phyloP scores from a whole-genome alignment of 2,113 vertebrate genomes.

The Capreolus pygargus region DNA sequence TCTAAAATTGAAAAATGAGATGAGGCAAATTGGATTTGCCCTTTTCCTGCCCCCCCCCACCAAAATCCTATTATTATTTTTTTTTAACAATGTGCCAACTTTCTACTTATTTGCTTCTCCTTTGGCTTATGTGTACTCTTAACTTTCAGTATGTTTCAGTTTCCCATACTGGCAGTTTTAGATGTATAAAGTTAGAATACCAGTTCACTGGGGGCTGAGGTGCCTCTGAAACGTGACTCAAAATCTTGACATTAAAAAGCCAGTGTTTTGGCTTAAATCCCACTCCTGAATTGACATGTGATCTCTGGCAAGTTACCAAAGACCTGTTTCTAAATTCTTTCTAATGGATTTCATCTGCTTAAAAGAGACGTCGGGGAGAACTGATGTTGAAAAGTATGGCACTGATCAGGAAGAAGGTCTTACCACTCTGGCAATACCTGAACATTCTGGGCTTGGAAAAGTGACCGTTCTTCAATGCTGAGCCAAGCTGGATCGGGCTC shows the following conservation, averaged over 20 bases:
- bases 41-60: not conserved
- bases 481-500: not conserved
- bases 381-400: not conserved
- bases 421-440: not conserved
- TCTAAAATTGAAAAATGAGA: not conserved
- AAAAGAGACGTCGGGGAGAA: not conserved
- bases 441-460: not conserved
- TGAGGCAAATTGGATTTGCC: not conserved
- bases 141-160: not conserved
- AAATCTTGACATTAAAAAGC: not conserved
- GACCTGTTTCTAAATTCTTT: not conserved
- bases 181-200: conserved; percentile 18
- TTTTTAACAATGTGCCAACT: not conserved
- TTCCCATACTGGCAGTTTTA: not conserved
- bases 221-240: not conserved
- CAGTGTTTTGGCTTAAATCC: conserved; percentile 1
- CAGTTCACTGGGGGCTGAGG: not conserved
- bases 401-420: not conserved
- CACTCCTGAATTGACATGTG: not conserved
- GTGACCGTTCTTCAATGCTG: too few species aligned
- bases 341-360: not conserved
- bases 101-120: not conserved
- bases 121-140: not conserved
- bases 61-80: not conserved
- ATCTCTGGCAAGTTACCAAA: not conserved